Percentiles rank a stretch among this genome's conserved stretches.
Evolutionary conservation across 1,140 invertebrate species (phyloP).

Genomic region (Heliconius melpomene): DNA sequence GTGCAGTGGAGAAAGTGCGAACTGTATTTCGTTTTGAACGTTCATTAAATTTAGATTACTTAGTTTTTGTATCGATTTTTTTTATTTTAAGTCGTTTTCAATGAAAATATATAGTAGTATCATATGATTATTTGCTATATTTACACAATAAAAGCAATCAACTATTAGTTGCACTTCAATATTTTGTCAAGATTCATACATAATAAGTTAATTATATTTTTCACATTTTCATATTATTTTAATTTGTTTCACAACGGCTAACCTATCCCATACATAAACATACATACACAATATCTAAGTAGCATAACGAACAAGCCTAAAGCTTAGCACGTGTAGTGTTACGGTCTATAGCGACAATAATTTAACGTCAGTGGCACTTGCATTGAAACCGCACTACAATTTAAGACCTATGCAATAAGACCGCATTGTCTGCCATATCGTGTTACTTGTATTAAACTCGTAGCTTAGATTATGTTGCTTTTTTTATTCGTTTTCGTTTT

Average conservation of each 20-base stretch:
- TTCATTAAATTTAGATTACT: background rate
- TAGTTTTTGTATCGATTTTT: no score
- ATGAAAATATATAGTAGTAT: no score
- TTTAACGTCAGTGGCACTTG: constrained; percentile 76
- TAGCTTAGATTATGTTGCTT: background rate
- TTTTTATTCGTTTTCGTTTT: no score
- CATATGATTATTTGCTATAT: no score
- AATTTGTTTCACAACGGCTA: background rate
- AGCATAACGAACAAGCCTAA: constrained; percentile 46
- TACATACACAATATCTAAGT: constrained; percentile 39
- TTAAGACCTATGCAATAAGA: constrained; percentile 78
- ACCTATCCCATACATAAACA: background rate
- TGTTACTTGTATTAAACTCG: constrained; percentile 57
- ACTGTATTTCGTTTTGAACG: background rate
- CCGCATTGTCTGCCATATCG: constrained; percentile 71
- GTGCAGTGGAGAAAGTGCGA: background rate
- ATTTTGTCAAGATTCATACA: no score
- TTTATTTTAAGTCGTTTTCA: no score
- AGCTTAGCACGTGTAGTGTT: constrained; percentile 70
- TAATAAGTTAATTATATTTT: background rate
- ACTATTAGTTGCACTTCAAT: no score
- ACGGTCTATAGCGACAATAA: constrained; percentile 70
- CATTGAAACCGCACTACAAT: constrained; percentile 77
- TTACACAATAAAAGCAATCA: no score
- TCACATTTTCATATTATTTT: background rate